Base-by-base conservation (phyloP, 2,797 vertebrate genomes). In the Acanthurus tractus region DNA sequence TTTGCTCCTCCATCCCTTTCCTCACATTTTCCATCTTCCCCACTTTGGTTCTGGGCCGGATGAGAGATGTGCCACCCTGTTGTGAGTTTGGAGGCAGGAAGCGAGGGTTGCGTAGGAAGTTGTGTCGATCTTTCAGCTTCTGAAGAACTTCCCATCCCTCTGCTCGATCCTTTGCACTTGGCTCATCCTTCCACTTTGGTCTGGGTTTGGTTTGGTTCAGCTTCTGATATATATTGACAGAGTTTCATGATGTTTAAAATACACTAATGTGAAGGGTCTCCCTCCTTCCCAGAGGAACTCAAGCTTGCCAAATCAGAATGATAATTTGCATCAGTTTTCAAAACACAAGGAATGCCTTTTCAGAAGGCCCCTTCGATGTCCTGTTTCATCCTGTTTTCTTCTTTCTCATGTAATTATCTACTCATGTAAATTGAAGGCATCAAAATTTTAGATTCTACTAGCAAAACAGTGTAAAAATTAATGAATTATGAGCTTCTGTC, bases 31-130 rank as follows among this genome's bases (percentile, higher is more conserved):
- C 73, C 3, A 9, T 57, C 64, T 69, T 83, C 64, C 62, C 22
- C 29, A 65, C 90, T 84, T 80, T 95, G 72, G 82, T 88, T 38
- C 74, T 83, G 48, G 93, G 85, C 40, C 93, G 78, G 38, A 96
- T 76, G 14, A 98, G 96, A 29, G 96, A 99, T 63, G 77, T 94
- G 57, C 95, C 94, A 1, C 96, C 96, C 0, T 59, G 68, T 0
- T 79, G 81, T 13, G 92, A 72, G 62, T 94, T 93, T 1, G 92
- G 95, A 11, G 96, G 94, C 73, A 96, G 96, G 86, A 96, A 98
- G 1, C 96, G 95, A 10, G 97, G 98, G 68, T 98, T 99, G 77
- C 90, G 96, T n/a, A 98, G 93, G 80, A 96, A 97, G 67, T 72
- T 90, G 10, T 95, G 94, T 9, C 63, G 86, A 40, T 87, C 89